These are phyloP conservation scores for Manacus vitellinus DNA, from an alignment of 2,113 vertebrate genomes.

Conservation along the genomic window DNA sequence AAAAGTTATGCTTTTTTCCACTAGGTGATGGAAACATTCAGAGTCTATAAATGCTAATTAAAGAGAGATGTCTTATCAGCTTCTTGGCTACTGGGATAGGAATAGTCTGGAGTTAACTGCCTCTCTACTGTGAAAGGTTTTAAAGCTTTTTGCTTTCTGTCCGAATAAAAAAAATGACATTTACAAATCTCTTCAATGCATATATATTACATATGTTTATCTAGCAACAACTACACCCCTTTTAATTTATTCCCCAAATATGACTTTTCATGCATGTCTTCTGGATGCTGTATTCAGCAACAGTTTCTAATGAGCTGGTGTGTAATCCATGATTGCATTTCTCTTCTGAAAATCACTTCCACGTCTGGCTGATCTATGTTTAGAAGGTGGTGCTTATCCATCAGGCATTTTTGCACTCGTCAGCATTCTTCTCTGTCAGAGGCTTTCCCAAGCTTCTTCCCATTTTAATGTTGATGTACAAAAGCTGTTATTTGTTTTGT, in stretches of 20 bases:
- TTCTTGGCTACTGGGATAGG: slow-evolving; percentile 67
- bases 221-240: slow-evolving; percentile 69
- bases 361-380: slow-evolving; percentile 65
- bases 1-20: slow-evolving; percentile 53
- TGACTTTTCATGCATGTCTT: slow-evolving; percentile 76
- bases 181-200: slow-evolving; percentile 73
- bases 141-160: slow-evolving; percentile 74
- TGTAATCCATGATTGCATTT: slow-evolving; percentile 69
- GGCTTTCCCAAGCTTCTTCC: slow-evolving; percentile 67
- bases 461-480: slow-evolving; percentile 80
- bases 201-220: slow-evolving; percentile 75
- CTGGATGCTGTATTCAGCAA: slow-evolving; percentile 67
- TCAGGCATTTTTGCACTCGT: slow-evolving; percentile 42
- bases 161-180: slow-evolving; percentile 76
- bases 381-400: slow-evolving; percentile 63
- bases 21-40: slow-evolving; percentile 61
- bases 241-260: slow-evolving; percentile 73
- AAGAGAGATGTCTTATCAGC: slow-evolving; percentile 46
- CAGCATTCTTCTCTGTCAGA: slow-evolving; percentile 46
- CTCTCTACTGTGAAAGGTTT: slow-evolving; percentile 70
- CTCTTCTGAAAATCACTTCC: slow-evolving; percentile 64
- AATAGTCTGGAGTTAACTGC: slow-evolving; percentile 67
- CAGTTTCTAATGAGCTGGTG: slow-evolving; percentile 78
- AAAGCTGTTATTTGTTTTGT: slow-evolving; percentile 79
- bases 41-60: slow-evolving; percentile 67